Evolutionary conservation across 2,797 vertebrate species (phyloP), one percentile per base, ranked within the genome.

Genomic region (Chaunax sp.): DNA sequence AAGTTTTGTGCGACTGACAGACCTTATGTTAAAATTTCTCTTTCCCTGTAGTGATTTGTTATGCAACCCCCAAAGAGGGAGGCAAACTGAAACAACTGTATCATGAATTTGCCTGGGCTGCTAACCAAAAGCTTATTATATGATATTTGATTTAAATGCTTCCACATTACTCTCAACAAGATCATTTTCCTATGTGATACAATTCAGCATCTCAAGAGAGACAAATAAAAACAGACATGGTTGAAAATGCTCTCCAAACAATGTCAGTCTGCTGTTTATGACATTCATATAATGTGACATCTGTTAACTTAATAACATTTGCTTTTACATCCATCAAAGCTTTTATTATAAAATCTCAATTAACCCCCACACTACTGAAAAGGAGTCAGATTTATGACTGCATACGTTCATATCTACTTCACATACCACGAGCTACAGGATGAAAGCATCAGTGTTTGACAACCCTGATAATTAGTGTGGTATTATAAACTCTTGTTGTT

Each of bases 111-210:
- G 43, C 41, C 81, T 78, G 75, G 75, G 75, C 75, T 53, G 20
- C 74, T 52, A 57, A 81, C 81, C 47, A 80, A 85, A 84, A 72
- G 53, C 61, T 45, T 77, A 75, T 75, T 80, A 73, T 56, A 69
- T 51, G 63, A 57, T 74, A 67, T 81, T 78, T 81, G 37, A 82
- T 78, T 78, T 22, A 75, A 84, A 82, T 67, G 73, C 72, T 46
- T 70, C 77, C 64, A 71, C 50, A 68, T 80, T 53, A 78, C 40
- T 40, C 14, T 64, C 37, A 18, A 33, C 69, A 66, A 70, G 65
- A 70, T 67, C 46, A 6, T 52, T 77, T 82, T 72, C 43, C 41
- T 51, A 40, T 41, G 52, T 41, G 18, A 72, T 64, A 69, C n/a
- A 64, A 72, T 43, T 45, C 50, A 46, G 54, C 49, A 40, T 71